Evolutionary conservation across 2,888 invertebrate species (phyloP).

Genomic region (Nebria salina): DNA sequence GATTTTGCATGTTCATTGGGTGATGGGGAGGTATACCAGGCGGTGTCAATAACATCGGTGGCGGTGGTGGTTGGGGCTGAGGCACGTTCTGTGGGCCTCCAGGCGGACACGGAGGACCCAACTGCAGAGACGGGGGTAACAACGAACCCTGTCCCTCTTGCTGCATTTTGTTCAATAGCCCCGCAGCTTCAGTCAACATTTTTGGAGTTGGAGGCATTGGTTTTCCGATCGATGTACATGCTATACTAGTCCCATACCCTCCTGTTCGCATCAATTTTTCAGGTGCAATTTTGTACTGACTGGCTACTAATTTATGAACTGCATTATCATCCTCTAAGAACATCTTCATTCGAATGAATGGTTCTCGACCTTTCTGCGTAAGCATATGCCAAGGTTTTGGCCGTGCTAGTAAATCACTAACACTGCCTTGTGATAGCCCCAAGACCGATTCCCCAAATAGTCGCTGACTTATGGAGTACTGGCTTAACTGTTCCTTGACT

Average conservation of each 20-base stretch:
- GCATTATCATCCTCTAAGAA: conserved; percentile 96
- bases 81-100: conserved; percentile 62
- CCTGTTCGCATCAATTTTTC: conserved; percentile 97
- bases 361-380: conserved; percentile 95
- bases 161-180: conserved; percentile 72
- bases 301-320: conserved; percentile 93
- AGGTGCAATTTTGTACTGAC: conserved; percentile 97
- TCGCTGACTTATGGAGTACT: conserved; percentile 97
- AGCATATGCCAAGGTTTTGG: conserved; percentile 99
- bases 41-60: conserved; percentile 78
- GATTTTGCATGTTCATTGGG: conserved; percentile 72
- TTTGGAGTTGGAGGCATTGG: conserved; percentile 83
- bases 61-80: conserved; percentile 64
- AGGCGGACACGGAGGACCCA: conserved; percentile 63
- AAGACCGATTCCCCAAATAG: conserved; percentile 98
- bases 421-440: conserved; percentile 95
- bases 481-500: conserved; percentile 93
- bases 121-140: conserved; percentile 66
- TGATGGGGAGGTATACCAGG: conserved; percentile 82
- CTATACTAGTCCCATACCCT: conserved; percentile 89
- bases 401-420: conserved; percentile 94
- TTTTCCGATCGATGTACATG: conserved; percentile 64
- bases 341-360: conserved; percentile 98
- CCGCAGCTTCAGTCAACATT: conserved; percentile 78
- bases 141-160: conserved; percentile 71